Evolutionary conservation across 2,113 vertebrate genomes (phyloP).

Genomic region (Vidua chalybeata): DNA sequence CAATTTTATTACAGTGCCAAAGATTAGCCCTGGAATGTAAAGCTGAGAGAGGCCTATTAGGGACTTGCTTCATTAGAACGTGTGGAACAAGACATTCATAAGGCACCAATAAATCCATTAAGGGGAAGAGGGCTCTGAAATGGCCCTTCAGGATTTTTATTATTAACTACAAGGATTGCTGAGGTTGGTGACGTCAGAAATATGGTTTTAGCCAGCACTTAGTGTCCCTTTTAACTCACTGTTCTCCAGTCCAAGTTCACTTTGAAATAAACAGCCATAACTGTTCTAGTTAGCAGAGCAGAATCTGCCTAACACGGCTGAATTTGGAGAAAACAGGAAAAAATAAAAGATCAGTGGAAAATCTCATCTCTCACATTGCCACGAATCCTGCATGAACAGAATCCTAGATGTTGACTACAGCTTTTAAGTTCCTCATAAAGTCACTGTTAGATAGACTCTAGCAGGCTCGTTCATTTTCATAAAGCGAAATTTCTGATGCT

Average conservation of each 20-base stretch:
- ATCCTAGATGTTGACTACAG: neutral
- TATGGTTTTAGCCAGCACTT: neutral
- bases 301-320: neutral
- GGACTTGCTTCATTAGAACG: constrained; percentile 59
- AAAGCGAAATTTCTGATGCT: neutral
- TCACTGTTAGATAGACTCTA: neutral
- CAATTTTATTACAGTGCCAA: constrained; percentile 54
- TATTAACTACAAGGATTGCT: constrained; percentile 34
- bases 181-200: neutral
- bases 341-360: neutral
- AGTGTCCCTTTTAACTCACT: neutral
- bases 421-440: neutral
- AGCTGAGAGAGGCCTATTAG: constrained; percentile 49
- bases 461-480: neutral
- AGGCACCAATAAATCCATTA: constrained; percentile 65
- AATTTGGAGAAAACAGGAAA: neutral
- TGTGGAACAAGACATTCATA: constrained; percentile 55
- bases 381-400: neutral
- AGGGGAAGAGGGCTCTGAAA: constrained; percentile 23
- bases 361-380: neutral
- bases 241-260: neutral
- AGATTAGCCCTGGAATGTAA: constrained; percentile 60
- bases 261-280: neutral
- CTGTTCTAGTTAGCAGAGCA: neutral
- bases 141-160: neutral